Evolutionary conservation across 2,888 invertebrate species (phyloP), one percentile per base, ranked within the genome.

Genomic region (Baronia brevicornis): DNA sequence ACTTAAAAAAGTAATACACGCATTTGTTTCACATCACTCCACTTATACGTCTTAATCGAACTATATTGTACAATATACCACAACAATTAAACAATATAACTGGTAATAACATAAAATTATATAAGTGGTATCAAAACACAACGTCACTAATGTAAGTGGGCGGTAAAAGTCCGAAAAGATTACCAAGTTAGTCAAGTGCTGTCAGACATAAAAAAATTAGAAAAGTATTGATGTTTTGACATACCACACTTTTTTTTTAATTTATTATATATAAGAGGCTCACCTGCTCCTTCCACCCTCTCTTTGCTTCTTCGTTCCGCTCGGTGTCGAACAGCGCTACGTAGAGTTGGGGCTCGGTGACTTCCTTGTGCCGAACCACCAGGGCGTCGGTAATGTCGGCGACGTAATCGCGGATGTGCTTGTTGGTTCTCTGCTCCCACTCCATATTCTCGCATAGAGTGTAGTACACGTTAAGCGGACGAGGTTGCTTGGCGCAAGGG

Each of bases 401-500:
- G 49, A 84, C 79, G 0, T 66, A 41, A 39, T 82, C 80, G 3
- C 84, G 50, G 12, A 90, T 85, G 34, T 85, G 75, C 22, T 87
- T 86, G 33, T 85, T 67, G 0, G 87, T 80, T 1, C 63, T 61
- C 34, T 89, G 87, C 56, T 93, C 93, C 30, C 80, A 82, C 1
- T 77, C 74, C 35, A 93, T 71, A 53, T 90, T 89, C 1, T 85
- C 71, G 41, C 90, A 84, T 1, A 93, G 70, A 1, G 89, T 65
- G 40, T 86, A 75, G 60, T 89, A 92, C 1, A 93, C 56, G 48
- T 89, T 84, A 2, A 91, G 62, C n/a, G 87, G 80, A 6, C 89
- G 87, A 0, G 89, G 87, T 0, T 77, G 80, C 13, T 77, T 80
- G 0, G 86, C 87, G 5, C 79, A 71, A 0, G 89, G 86, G 46